Evolutionary conservation across 2,797 vertebrate species (phyloP).

Genomic region (Cottoperca gobio): DNA sequence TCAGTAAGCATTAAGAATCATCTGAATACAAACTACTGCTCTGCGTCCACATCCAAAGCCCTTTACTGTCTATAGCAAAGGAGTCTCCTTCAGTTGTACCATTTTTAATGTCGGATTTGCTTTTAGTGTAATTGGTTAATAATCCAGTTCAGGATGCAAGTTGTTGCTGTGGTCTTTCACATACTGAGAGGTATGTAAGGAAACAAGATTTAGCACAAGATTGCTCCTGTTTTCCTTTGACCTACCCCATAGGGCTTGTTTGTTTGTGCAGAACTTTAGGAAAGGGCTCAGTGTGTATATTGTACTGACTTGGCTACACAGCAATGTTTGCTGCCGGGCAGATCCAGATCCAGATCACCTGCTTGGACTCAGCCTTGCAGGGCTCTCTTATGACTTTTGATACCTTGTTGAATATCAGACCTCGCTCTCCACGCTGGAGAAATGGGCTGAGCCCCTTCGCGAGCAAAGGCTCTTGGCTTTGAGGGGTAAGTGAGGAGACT

Average conservation of each 20-base stretch:
- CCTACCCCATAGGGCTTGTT: conserved; percentile 54
- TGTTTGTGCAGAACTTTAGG: conserved; percentile 78
- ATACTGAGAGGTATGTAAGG: conserved; percentile 61
- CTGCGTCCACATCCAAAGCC: conserved; percentile 71
- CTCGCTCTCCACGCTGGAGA: conserved; percentile 95
- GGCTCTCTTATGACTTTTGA: conserved; percentile 45
- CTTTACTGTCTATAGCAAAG: conserved; percentile 69
- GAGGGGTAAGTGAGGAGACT: conserved; percentile 87
- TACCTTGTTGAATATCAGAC: conserved; percentile 84
- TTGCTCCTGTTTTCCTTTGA: conserved; percentile 58
- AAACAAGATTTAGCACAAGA: conserved; percentile 41
- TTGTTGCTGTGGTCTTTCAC: conserved; percentile 68
- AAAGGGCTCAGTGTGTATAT: conserved; percentile 66
- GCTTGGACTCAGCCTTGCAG: conserved; percentile 22
- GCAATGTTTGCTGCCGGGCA: conserved; percentile 48
- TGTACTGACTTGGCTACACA: conserved; percentile 56
- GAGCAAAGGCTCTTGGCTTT: conserved; percentile 92
- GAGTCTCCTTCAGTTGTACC: conserved; percentile 52
- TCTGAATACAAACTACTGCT: conserved; percentile 72
- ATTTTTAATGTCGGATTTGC: conserved; percentile 52
- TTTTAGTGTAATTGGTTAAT: conserved; percentile 40
- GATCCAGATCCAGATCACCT: conserved; percentile 50
- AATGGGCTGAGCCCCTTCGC: conserved; percentile 91
- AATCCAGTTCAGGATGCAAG: conserved; percentile 58
- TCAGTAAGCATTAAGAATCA: conserved; percentile 74